Evolutionary conservation across 2,888 invertebrate species (phyloP), one percentile per base, ranked within the genome.

Genomic region (Tipula confusa): DNA sequence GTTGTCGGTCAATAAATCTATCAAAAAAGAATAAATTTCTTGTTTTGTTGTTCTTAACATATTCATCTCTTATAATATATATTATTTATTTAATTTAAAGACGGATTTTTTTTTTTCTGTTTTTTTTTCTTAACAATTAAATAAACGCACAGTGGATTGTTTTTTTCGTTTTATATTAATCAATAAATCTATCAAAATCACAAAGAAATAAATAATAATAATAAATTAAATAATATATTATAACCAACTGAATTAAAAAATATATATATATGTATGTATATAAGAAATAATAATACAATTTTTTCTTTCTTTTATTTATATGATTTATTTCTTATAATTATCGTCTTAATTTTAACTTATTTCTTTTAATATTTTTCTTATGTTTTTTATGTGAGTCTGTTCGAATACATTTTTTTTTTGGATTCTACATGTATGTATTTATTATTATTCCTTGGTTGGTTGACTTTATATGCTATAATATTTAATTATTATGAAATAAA

Each of bases 1-100:
- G 64, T 64, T 64, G 64, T 64, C 64, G 64, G 64, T 64, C 64
- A 64, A 64, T 64, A 64, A 64, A 64, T 64, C 64, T 64, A 64
- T 64, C 64, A 64, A 64, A 64, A 64, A 64, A 64, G 64, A 64
- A 64, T 64, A 64, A 64, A 64, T 64, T 64, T 64, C 64, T 64
- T 64, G 64, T 64, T 64, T 64, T 64, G 64, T 64, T 64, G 64
- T 64, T 64, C 18, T 64, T 64, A 24, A 15, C 3, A 64, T 24
- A 64, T 11, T 24, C 64, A 64, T 64, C 64, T 64, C 64, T 18
- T 64, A 64, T 64, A 64, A 64, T 64, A 64, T 24, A 24, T 64
- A 64, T 33, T 33, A 33, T 64, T 64, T 64, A 64, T 64, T 64
- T 64, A 64, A 64, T 64, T 64, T 64, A 64, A 64, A 64, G 64